phyloP scores from a whole-genome alignment of 2,113 vertebrate species.

The Nettapus auritus region DNA sequence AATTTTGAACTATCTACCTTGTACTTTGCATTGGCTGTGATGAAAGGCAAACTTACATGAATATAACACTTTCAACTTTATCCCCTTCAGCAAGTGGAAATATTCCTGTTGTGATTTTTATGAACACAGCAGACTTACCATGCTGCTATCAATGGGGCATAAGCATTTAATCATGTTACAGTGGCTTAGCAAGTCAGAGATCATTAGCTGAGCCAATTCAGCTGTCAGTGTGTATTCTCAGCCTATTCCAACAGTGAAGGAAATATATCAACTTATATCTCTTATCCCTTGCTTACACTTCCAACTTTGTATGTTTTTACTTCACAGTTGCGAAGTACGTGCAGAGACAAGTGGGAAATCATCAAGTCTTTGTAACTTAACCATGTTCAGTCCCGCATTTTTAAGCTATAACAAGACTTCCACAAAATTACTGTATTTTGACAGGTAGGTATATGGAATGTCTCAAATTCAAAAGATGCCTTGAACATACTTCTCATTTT shows the following conservation, averaged over 20 bases:
- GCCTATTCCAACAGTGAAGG: not conserved
- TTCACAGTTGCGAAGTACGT: rapidly evolving
- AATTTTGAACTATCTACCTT: rapidly evolving
- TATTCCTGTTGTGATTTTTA: not conserved
- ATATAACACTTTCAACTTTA: not conserved
- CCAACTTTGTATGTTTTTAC: rapidly evolving
- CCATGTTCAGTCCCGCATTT: rapidly evolving
- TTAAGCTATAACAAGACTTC: not conserved
- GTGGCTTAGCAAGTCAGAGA: not conserved
- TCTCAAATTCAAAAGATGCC: not conserved
- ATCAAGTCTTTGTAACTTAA: not conserved
- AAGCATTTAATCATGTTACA: not conserved
- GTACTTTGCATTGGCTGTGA: not conserved
- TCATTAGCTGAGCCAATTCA: not conserved
- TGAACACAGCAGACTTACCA: rapidly evolving
- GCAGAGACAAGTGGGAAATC: not conserved
- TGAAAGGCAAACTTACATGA: not conserved
- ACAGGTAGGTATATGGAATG: not conserved
- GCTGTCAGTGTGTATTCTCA: not conserved
- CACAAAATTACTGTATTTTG: not conserved
- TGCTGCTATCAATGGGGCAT: not conserved
- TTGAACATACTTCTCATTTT: slow-evolving; percentile 92
- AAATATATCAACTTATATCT: not conserved
- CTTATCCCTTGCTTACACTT: not conserved
- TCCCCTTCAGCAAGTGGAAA: not conserved